Evolutionary conservation across 1,140 invertebrate species (phyloP), one percentile per base, ranked within the genome.

Genomic region (Sinonovacula constricta): DNA sequence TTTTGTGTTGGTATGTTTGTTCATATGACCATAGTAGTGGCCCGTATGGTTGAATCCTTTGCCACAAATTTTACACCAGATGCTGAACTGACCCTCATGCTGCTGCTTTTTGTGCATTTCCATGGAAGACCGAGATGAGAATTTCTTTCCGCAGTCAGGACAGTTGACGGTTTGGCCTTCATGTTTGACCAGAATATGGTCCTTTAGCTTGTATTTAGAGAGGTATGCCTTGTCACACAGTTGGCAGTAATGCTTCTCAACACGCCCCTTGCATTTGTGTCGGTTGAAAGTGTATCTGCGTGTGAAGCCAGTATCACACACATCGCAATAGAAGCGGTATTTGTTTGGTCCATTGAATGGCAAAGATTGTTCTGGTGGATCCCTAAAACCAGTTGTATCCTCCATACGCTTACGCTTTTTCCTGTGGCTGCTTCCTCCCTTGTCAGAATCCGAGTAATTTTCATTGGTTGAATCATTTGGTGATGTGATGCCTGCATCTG

Each of bases 31-130:
- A 45, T 76, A 76, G 63, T 76, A 76, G 31, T 76, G 72, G n/a
- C 72, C 72, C 0, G 72, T 76, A 28, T 76, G 72, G 53, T 76
- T 76, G 33, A 76, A 76, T 1, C 72, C 72, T 49, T 76, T 76
- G 5, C 54, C 54, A 59, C 72, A 76, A 15, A 76, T 54, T 59
- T 76, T 76, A 33, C 72, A 76, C 59, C 63, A 76, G 62, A 76
- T 76, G 30, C 72, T 76, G 36, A 53, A 76, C 72, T 57, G 49
- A 53, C 72, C 72, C 34, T 76, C 72, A 34, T 76, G 72, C 39
- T 76, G 72, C 39, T 76, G 72, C 54, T 76, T 76, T 33, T 76
- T 76, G 53, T 76, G 72, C 72, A 76, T 76, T 24, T 76, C 72
- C 72, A 76, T 76, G 2, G 72, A 76, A 2, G 72, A 76, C 7